Base-by-base conservation (phyloP, 2,888 invertebrate species). In the Sicus ferrugineus region DNA sequence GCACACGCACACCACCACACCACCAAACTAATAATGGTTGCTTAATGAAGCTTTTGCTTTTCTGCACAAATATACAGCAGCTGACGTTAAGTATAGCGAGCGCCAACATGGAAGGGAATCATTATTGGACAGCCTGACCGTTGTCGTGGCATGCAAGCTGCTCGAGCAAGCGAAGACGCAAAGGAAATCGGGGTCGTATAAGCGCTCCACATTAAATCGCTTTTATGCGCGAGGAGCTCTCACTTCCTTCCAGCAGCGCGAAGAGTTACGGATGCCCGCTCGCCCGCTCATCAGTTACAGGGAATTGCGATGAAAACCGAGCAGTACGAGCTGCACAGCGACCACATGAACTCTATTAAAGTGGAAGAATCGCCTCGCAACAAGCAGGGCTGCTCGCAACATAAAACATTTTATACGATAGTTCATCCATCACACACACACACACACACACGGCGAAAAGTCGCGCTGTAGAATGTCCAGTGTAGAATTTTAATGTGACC, bases 141-240 rank as follows among this genome's bases (percentile, higher is more conserved):
- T 11, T 11, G 38, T 42, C 42, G 42, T 42, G 42, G 16, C 42
- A 42, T 7, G 19, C 21, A 59, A 54, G 16, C 23, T 54, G 54
- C n/a, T n/a, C n/a, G n/a, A 42, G 42, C 19, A 58, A 3, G 21
- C 59, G 3, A 19, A 14, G 34, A 59, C 19, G 11, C 6, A 59
- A 19, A 16, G 5, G 23, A 56, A 9, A 56, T 2, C 42, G 16
- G 5, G n/a, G 30, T 26, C 63, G n/a, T 23, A 48, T 46, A 63
- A 63, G 30, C 19, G 46, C 9, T n/a, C 46, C 9, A 63, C 63
- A 63, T 63, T 63, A 63, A 63, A 63, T 63, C 48, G 16, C 42
- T 63, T 59, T 59, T 59, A 59, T 59, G 59, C 59, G 34, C n/a
- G 16, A 7, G 16, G 1, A n/a, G 54, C 28, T 48, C 21, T 42